These are phyloP conservation scores for Agrilus mali DNA, from an alignment of 2,888 invertebrate species.

Conservation along the genomic window DNA sequence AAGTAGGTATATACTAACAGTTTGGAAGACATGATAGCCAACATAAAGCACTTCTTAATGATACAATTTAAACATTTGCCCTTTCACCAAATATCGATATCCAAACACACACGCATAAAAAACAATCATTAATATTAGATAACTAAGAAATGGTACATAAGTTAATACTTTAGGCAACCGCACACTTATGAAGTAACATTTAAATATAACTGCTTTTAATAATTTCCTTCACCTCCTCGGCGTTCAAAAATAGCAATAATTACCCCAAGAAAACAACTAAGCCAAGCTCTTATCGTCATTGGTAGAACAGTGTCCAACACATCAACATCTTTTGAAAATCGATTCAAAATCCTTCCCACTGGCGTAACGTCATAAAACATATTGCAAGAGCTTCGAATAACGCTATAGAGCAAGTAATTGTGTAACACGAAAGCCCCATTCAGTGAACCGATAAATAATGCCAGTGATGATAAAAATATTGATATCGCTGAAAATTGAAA, in stretches of 20 bases:
- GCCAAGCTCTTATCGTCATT: constrained; percentile 59
- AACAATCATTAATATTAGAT: too few relatives aligned
- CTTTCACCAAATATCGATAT: too few relatives aligned
- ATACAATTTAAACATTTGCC: too few relatives aligned
- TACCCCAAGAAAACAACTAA: constrained; percentile 53
- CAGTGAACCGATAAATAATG: constrained; percentile 55
- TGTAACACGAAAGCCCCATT: constrained; percentile 50
- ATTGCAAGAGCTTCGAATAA: constrained; percentile 53
- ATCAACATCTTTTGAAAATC: constrained; percentile 65
- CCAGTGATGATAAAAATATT: constrained; percentile 52
- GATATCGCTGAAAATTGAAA: constrained; percentile 42
- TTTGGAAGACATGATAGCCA: too few relatives aligned
- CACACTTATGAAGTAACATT: neutral
- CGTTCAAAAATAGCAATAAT: constrained; percentile 16
- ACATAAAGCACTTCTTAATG: too few relatives aligned
- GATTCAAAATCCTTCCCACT: constrained; percentile 64
- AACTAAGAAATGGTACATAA: too few relatives aligned
- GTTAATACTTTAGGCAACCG: too few relatives aligned
- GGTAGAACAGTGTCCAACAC: constrained; percentile 59
- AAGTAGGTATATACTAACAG: too few relatives aligned
- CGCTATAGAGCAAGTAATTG: constrained; percentile 47
- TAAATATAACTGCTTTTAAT: constrained; percentile 16
- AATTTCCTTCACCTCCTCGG: neutral
- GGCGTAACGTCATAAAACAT: constrained; percentile 74
- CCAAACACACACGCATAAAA: too few relatives aligned